Conservation (phyloP, 2,797 vertebrate genomes). For the Petrocephalus sullivani region DNA sequence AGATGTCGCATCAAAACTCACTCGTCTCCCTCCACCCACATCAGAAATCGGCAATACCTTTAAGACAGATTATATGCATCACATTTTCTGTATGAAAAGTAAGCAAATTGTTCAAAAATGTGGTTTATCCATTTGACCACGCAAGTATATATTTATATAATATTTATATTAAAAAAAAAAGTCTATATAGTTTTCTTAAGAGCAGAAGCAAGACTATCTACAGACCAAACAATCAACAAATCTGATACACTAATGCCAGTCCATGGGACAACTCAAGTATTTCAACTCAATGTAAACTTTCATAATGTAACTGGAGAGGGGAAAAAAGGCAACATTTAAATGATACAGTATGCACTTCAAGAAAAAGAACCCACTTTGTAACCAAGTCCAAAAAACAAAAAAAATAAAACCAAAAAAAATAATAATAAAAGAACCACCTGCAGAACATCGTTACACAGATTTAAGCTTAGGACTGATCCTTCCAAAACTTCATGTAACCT, state of each 20-base stretch:
- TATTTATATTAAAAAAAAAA: slow-evolving; percentile 73
- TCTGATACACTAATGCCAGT: slow-evolving; percentile 72
- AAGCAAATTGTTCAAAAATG: slow-evolving; percentile 87
- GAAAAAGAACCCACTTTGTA: slow-evolving; percentile 56
- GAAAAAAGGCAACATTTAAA: slow-evolving; percentile 52
- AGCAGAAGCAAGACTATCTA: slow-evolving; percentile 73
- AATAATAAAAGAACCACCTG: neutral
- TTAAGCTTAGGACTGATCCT: slow-evolving; percentile 56
- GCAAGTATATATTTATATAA: slow-evolving; percentile 84
- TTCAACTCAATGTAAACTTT: slow-evolving; percentile 43
- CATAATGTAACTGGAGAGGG: slow-evolving; percentile 49
- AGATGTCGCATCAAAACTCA: slow-evolving; percentile 68
- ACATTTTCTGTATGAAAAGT: slow-evolving; percentile 79
- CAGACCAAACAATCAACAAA: slow-evolving; percentile 68
- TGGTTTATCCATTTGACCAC: slow-evolving; percentile 89
- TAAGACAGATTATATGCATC: slow-evolving; percentile 91
- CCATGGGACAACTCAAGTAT: slow-evolving; percentile 67
- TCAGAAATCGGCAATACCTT: slow-evolving; percentile 88
- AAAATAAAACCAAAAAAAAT: neutral
- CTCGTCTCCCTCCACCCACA: slow-evolving; percentile 73
- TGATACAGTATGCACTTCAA: slow-evolving; percentile 54
- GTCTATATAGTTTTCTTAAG: slow-evolving; percentile 43
- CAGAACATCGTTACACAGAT: slow-evolving; percentile 71
- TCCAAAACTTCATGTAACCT: slow-evolving; percentile 48
- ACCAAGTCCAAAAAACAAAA: slow-evolving; percentile 42